Evolutionary conservation across 1,140 invertebrate genomes (phyloP).

Genomic region (Pararge aegeria): DNA sequence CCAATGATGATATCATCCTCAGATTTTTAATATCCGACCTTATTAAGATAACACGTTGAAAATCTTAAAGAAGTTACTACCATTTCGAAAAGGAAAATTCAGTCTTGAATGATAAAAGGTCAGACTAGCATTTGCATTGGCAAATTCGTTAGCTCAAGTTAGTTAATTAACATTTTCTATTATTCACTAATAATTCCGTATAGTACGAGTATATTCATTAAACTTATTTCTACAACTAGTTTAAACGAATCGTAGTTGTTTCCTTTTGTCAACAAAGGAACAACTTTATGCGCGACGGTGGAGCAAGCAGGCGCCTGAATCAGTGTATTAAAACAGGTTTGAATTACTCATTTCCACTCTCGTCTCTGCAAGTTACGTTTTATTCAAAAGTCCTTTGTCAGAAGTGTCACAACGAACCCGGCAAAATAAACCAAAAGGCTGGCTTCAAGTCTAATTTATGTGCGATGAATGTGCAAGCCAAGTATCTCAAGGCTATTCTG

Average conservation of each 20-base stretch:
- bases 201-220: no score
- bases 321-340: conserved; percentile 45
- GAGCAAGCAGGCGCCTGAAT: conserved; percentile 34
- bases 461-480: conserved; percentile 36
- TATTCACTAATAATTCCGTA: no score
- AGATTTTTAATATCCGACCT: no score
- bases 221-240: conserved; percentile 11
- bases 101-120: no score
- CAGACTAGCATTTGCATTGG: no score
- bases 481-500: conserved; percentile 32
- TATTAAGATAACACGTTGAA: no score
- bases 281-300: conserved; percentile 28
- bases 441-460: conserved; percentile 44
- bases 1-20: no score
- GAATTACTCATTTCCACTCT: conserved; percentile 48
- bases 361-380: conserved; percentile 32
- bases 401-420: conserved; percentile 33
- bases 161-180: no score
- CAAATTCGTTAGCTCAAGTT: no score
- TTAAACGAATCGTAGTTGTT: conserved; percentile 14
- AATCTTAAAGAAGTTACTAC: no score
- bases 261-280: conserved; percentile 33
- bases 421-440: conserved; percentile 39
- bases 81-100: no score
- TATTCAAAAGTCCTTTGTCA: conserved; percentile 53